phyloP scores from a whole-genome alignment of 2,888 invertebrate genomes.

The Bellardia pandia region DNA sequence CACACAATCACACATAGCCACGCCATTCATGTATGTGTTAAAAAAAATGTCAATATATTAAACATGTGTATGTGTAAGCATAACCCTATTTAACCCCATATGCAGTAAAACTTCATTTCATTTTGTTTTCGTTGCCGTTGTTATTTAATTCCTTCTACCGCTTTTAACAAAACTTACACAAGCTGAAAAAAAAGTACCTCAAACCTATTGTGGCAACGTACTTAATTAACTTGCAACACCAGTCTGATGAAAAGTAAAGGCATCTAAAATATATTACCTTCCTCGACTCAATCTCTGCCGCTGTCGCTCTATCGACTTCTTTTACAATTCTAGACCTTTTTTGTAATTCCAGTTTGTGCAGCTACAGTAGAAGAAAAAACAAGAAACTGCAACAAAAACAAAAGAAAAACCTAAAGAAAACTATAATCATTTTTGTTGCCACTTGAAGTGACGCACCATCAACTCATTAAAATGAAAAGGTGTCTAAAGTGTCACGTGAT shows the following conservation, averaged over 20 bases:
- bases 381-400: slow-evolving; percentile 33
- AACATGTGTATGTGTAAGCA: neutral
- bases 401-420: slow-evolving; percentile 59
- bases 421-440: slow-evolving; percentile 68
- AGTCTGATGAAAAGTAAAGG: slow-evolving; percentile 62
- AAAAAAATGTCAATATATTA: slow-evolving; percentile 53
- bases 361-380: slow-evolving; percentile 3
- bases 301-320: neutral
- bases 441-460: slow-evolving; percentile 73
- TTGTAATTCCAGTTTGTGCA: slow-evolving; percentile 26
- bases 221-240: slow-evolving; percentile 74
- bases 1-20: slow-evolving; percentile 18
- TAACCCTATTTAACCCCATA: slow-evolving; percentile 61
- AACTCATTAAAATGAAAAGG: slow-evolving; percentile 76
- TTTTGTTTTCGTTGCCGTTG: slow-evolving; percentile 52
- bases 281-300: neutral
- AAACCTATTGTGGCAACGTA: slow-evolving; percentile 64
- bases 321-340: neutral
- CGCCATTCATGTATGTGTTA: neutral
- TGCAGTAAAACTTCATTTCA: slow-evolving; percentile 39
- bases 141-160: slow-evolving; percentile 59
- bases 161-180: slow-evolving; percentile 60
- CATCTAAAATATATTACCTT: slow-evolving; percentile 60
- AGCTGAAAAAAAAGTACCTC: slow-evolving; percentile 46
- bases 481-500: slow-evolving; percentile 81